These are phyloP conservation scores for Drosophila oshimai DNA, from an alignment of 1,140 invertebrate genomes.

Conservation along the genomic window DNA sequence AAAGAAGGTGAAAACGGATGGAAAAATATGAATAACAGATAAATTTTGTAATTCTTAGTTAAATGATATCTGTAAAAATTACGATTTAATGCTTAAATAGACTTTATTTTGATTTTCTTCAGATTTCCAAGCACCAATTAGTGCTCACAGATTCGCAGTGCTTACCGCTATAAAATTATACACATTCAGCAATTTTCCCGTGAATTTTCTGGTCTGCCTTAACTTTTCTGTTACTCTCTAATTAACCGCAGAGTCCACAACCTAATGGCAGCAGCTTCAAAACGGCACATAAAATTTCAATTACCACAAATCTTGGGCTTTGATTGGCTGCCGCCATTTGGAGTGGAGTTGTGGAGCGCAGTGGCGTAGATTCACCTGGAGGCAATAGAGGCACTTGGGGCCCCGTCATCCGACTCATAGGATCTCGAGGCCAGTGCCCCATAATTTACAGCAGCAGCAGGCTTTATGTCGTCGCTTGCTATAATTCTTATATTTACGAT, in stretches of 20 bases:
- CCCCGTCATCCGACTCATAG: conserved; percentile 45
- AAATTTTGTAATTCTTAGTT: no score
- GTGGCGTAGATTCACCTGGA: no score
- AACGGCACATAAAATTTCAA: conserved; percentile 65
- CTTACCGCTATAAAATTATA: no score
- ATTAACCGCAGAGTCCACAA: conserved; percentile 47
- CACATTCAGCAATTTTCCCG: neutral
- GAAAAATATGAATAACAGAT: no score
- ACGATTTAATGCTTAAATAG: no score
- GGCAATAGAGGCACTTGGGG: neutral
- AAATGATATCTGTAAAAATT: no score
- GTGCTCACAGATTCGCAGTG: no score
- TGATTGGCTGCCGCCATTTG: conserved; percentile 58
- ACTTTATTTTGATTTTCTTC: no score
- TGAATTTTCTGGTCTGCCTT: neutral
- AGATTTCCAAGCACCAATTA: no score
- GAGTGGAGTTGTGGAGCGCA: neutral
- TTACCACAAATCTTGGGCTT: conserved; percentile 59
- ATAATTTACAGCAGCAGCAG: conserved; percentile 53
- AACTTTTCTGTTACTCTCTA: neutral
- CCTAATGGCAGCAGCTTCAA: conserved; percentile 50
- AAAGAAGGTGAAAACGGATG: no score
- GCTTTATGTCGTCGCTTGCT: conserved; percentile 26
- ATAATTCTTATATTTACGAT: conserved; percentile 64
- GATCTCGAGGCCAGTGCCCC: conserved; percentile 8